Evolutionary conservation across 1,140 invertebrate genomes (phyloP), one percentile per base, ranked within the genome.

Genomic region (Ceratosolen fusciceps): DNA sequence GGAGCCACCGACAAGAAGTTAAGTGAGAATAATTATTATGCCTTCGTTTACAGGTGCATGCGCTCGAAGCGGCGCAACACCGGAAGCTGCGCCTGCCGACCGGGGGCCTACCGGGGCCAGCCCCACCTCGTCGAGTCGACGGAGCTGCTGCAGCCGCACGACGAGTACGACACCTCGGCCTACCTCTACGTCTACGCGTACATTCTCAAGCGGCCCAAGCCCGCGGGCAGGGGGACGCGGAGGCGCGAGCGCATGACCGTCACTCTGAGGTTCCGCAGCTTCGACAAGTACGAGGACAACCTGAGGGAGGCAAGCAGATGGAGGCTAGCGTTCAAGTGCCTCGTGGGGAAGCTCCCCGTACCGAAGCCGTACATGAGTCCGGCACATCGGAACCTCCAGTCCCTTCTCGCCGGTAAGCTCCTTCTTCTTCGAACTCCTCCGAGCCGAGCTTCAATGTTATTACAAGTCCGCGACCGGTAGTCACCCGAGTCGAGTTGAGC

Each of bases 131-230:
- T 93, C 31, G 92, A 94, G 84, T 92, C 85, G 1, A 86, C 83
- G 5, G 84, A 87, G 71, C 71, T 74, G 81, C 84, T 83, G 5
- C 82, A 84, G 79, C 84, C 85, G 0, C 87, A 83, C 83, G 94
- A 95, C 84, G 94, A 95, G 81, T 92, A 91, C 80, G 95, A 96
- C 90, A 92, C 92, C 47, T 95, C 94, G 83, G 95, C 95, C 19
- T 97, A 96, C 90, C 91, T 98, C 9, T 96, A 96, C 85, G 93
- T 97, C 81, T 97, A 96, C 86, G 94, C 96, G 0, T 97, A 97
- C 87, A 93, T 94, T 60, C 87, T 96, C 81, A 80, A 93, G 58
- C 92, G 94, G n/a, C 91, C 93, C 56, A 93, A 93, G 80, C 90
- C 52, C 86, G 91, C 21, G 84, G 58, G 62, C 16, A 56, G 34